phyloP scores from a whole-genome alignment of 2,113 vertebrate species.

The Corvus cornix region DNA sequence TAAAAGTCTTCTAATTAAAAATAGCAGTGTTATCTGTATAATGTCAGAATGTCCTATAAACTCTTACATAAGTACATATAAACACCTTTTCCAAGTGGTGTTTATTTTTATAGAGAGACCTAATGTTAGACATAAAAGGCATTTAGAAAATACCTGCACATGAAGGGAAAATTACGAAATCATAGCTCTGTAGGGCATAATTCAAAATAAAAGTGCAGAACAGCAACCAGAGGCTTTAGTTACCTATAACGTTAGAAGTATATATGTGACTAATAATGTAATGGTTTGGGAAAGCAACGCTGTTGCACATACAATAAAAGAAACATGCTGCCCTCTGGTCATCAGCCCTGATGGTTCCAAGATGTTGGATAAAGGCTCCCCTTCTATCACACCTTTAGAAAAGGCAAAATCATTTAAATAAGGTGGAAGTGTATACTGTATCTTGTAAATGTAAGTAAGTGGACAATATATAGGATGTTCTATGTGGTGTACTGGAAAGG shows the following conservation, averaged over 20 bases:
- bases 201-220: background rate
- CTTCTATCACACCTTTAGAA: background rate
- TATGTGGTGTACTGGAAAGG: background rate
- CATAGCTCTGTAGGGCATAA: background rate
- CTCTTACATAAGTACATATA: background rate
- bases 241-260: background rate
- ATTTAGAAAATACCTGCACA: background rate
- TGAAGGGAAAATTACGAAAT: background rate
- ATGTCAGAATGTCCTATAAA: background rate
- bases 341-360: background rate
- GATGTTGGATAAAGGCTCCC: background rate
- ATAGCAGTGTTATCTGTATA: background rate
- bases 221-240: background rate
- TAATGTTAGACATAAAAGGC: background rate
- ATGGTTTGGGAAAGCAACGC: background rate
- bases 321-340: background rate
- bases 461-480: background rate
- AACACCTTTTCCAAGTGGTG: background rate
- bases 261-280: background rate
- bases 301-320: background rate
- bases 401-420: background rate
- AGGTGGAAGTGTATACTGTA: background rate
- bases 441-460: background rate
- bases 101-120: background rate
- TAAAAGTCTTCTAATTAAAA: background rate